Base-by-base conservation (phyloP, 2,797 vertebrate genomes). In the Esox masquinongy region DNA sequence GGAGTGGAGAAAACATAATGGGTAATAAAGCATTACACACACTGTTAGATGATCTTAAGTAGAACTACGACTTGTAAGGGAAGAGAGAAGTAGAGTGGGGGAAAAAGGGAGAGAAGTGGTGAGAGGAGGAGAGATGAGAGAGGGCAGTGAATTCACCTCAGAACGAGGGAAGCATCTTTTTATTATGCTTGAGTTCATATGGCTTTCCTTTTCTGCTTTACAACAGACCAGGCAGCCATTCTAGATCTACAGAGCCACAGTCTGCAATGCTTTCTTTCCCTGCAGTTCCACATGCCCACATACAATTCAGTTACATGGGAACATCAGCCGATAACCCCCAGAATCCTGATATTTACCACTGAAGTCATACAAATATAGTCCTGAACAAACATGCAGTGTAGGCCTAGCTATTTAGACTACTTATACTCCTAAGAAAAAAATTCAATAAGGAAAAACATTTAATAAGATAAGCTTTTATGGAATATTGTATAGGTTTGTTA, bases 71-170 rank as follows among this genome's bases (percentile, higher is more conserved):
- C 63, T 66, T 5, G 4, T 17, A 16, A 16, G 31, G 16, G 29
- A 15, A 59, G 63, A 29, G 63, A 15, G 12, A 47, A 47, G 39
- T 43, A 9, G 39, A 39, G 36, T 6, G 9, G n/a, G 9, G n/a
- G 61, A 64, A 26, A 64, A 2, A 64, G 61, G n/a, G 74, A 26
- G 59, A 66, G 68, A 75, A 66, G 56, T 53, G 36, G 59, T n/a
- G 70, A 26, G 24, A 36, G 31, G 34, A 7, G 66, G 34, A n/a
- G 61, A 29, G 15, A 69, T 78, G 78, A 24, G 53, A 56, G 51
- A 56, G 19, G n/a, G 51, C 17, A 47, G 31, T 17, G 31, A 66
- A 17, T 16, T 66, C 63, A 66, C 26, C 63, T 66, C 12, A 7
- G 24, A 66, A 31, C 26, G 24, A 66, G 24, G 29, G 63, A 29